phyloP scores from a whole-genome alignment of 2,797 vertebrate species.

The Dallia pectoralis region DNA sequence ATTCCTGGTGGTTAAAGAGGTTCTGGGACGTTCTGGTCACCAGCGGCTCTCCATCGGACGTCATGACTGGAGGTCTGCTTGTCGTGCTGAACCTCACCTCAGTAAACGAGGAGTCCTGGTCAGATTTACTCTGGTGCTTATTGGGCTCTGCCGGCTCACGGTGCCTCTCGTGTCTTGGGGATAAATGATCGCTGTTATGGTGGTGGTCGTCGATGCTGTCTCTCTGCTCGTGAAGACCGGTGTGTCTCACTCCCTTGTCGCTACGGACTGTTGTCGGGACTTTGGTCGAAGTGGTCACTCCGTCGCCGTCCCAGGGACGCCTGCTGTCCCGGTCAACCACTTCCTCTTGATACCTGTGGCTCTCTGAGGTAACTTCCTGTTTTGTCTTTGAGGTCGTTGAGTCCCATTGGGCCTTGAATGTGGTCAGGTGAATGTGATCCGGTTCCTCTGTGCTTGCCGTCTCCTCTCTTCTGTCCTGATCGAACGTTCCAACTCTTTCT shows the following conservation, averaged over 20 bases:
- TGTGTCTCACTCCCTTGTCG: constrained; percentile 29
- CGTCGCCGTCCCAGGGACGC: constrained; percentile 37
- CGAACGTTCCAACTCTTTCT: constrained; percentile 37
- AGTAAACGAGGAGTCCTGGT: constrained; percentile 50
- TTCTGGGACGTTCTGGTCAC: constrained; percentile 64
- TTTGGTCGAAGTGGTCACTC: constrained; percentile 31
- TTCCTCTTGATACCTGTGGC: constrained; percentile 40
- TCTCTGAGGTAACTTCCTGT: constrained; percentile 38
- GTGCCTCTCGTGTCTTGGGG: constrained; percentile 20
- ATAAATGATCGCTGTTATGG: constrained; percentile 1
- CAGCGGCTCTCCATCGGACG: constrained; percentile 58
- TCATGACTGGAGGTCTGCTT: constrained; percentile 58
- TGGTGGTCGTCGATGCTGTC: constrained; percentile 2
- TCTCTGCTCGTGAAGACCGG: constrained; percentile 37
- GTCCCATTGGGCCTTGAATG: constrained; percentile 31
- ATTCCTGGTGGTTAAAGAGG: constrained; percentile 56
- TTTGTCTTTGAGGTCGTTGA: constrained; percentile 29
- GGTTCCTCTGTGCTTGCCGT: constrained; percentile 29
- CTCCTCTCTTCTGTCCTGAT: constrained; percentile 26
- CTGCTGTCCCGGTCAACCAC: constrained; percentile 27
- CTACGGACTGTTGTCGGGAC: neutral
- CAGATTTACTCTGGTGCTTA: constrained; percentile 4
- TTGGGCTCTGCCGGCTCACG: constrained; percentile 23
- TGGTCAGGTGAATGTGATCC: constrained; percentile 29
- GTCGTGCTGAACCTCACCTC: constrained; percentile 72